These are phyloP conservation scores for Saccostrea echinata DNA, from an alignment of 1,140 invertebrate genomes.

Conservation along the genomic window DNA sequence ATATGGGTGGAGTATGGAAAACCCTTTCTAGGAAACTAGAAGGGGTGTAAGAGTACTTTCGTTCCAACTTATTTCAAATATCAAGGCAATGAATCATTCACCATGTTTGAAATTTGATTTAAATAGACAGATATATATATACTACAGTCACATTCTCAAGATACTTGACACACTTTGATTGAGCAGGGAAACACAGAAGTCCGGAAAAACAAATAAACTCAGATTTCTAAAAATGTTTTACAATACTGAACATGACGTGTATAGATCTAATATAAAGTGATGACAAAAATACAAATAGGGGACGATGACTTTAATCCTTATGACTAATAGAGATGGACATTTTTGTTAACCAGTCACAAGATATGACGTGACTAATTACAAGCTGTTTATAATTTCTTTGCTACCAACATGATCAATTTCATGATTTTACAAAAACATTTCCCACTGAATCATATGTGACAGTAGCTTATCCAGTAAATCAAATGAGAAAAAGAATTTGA, in stretches of 20 bases:
- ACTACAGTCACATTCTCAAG: background rate
- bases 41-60: background rate
- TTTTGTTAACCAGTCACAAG: background rate
- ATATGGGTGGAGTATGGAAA: background rate
- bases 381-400: background rate
- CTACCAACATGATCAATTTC: background rate
- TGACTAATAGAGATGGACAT: background rate
- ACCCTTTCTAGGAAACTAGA: background rate
- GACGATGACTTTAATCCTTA: background rate
- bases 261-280: background rate
- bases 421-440: background rate
- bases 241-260: background rate
- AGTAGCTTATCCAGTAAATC: no score
- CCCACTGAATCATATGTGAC: background rate
- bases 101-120: no score
- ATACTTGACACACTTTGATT: background rate
- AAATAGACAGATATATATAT: background rate
- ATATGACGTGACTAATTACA: background rate
- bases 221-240: background rate
- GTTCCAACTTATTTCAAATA: background rate
- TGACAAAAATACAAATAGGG: background rate
- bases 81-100: background rate
- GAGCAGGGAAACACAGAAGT: background rate
- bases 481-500: no score
- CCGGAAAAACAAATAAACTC: background rate